Evolutionary conservation across 2,888 invertebrate species (phyloP).

Genomic region (Himalopsyche japonica): DNA sequence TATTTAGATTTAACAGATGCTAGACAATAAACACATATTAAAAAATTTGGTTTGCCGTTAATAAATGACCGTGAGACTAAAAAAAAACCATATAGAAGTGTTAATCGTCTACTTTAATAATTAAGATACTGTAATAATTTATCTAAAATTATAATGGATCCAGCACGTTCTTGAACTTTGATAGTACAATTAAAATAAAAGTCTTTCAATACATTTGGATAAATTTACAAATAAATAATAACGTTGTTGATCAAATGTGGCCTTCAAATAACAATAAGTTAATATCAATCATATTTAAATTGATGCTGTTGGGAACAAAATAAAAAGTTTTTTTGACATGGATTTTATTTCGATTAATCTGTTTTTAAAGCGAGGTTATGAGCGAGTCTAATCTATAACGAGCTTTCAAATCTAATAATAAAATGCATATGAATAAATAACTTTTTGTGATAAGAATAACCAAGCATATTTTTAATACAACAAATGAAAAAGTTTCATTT

Average conservation of each 20-base stretch:
- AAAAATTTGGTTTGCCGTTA: neutral
- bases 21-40: neutral
- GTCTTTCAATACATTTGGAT: neutral
- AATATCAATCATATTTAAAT: neutral
- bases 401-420: neutral
- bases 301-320: neutral
- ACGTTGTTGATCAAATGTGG: neutral
- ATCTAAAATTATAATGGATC: neutral
- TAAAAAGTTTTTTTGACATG: neutral
- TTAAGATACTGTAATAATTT: neutral
- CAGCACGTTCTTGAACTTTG: neutral
- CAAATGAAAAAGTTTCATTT: neutral
- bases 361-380: neutral
- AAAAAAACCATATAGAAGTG: neutral
- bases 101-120: neutral
- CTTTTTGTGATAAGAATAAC: neutral
- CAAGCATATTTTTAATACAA: neutral
- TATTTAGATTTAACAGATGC: neutral
- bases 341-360: neutral
- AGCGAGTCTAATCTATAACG: neutral
- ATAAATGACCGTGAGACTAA: neutral
- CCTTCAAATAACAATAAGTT: neutral
- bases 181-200: neutral
- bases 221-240: neutral
- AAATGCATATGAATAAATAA: neutral